These are phyloP conservation scores for Scaptomyza montana DNA, from an alignment of 1,140 invertebrate species.

Conservation along the genomic window DNA sequence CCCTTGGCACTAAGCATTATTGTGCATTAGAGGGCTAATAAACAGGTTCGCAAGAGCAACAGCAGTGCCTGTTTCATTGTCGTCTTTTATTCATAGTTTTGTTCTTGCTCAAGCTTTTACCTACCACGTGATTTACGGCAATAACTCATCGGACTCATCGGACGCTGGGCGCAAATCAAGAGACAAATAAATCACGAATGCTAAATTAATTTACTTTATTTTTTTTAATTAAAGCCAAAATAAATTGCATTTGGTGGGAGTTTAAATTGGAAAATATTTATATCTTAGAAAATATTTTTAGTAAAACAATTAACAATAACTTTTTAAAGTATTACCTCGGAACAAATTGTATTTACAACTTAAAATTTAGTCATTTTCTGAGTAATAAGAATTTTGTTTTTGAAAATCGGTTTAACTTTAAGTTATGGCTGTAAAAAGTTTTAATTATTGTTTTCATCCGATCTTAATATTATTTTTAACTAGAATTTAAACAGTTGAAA, in stretches of 20 bases:
- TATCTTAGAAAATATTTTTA: not conserved
- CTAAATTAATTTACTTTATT: slow-evolving; percentile 69
- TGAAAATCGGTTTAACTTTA: too few relatives aligned
- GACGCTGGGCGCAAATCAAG: slow-evolving; percentile 65
- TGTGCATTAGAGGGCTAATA: slow-evolving; percentile 82
- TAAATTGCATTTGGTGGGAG: not conserved
- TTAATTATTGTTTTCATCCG: too few relatives aligned
- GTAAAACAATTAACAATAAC: not conserved
- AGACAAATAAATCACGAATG: slow-evolving; percentile 78
- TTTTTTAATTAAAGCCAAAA: slow-evolving; percentile 65
- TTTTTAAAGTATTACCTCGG: too few relatives aligned
- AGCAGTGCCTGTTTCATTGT: slow-evolving; percentile 1
- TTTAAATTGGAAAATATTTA: slow-evolving; percentile 16
- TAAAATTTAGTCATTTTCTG: too few relatives aligned
- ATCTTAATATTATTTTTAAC: not conserved
- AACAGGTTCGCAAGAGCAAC: slow-evolving; percentile 69
- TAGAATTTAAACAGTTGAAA: too few relatives aligned
- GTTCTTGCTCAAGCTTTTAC: slow-evolving; percentile 64
- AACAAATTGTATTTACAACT: too few relatives aligned
- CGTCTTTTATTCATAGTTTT: slow-evolving; percentile 68
- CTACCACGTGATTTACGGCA: slow-evolving; percentile 78
- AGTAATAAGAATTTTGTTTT: too few relatives aligned
- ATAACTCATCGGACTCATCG: slow-evolving; percentile 75
- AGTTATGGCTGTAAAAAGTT: too few relatives aligned
- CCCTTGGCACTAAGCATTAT: slow-evolving; percentile 81